Base-by-base conservation (phyloP, 2,113 vertebrate species). In the Tetraodon nigroviridis region DNA sequence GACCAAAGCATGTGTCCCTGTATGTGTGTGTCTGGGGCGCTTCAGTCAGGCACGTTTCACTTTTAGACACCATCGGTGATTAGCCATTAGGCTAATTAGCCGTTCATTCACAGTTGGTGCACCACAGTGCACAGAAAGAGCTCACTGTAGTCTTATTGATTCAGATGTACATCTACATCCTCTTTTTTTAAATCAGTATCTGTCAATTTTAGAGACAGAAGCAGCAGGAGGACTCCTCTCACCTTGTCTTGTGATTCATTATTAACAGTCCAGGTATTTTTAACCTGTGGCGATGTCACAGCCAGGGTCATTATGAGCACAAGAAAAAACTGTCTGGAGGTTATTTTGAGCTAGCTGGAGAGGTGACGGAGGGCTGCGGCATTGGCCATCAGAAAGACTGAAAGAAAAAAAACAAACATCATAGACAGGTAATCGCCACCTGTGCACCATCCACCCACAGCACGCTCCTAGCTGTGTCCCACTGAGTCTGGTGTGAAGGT, bases 231-330 rank as follows among this genome's bases (percentile, higher is more conserved):
- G 64, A 64, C 20, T 4, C 54, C 10, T 7, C 47, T n/a, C 49
- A 67, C 18, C 59, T 55, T 55, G 50, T 50, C 69, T 58, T 56
- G 40, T 54, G 72, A 69, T 86, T 51, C 86, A 87, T 54, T 59
- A 85, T 85, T 87, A 64, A 84, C 82, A 71, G 40, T 69, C 11
- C 58, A 20, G 71, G 72, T 88, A 86, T 86, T 89, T 87, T 86
- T 84, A 86, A 78, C 71, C 60, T 44, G 71, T 8, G 37, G 32
- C 62, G 75, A 67, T 63, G 49, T 67, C 52, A 42, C 19, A 69
- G 76, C 66, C 69, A 58, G 62, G 48, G 55, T 75, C 50, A 17
- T 66, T 61, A 58, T 6, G 3, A 32, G 60, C 51, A 37, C 53
- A 51, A 50, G 59, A 57, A 10, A 12, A 10, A 10, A 2, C 32